Evolutionary conservation across 2,113 vertebrate species (phyloP), one percentile per base, ranked within the genome.

Genomic region (Pipa parva): DNA sequence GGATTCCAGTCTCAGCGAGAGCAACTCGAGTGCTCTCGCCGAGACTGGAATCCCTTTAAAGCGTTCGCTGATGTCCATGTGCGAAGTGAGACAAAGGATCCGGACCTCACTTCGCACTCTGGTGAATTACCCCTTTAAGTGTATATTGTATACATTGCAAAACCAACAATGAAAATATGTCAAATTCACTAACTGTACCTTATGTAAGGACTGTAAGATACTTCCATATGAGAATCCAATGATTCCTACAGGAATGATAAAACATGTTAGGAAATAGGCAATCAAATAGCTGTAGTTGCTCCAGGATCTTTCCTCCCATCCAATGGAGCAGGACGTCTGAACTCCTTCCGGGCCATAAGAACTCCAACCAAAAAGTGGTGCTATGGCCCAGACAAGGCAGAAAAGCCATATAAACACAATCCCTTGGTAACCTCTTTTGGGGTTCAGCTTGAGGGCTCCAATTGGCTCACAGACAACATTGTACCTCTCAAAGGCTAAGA

Each of bases 261-360:
- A 79, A 68, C 86, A 84, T 42, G 81, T 22, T 18, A 82, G 26
- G 5, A 85, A 87, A 74, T 88, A 89, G 51, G 77, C 18, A 71
- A 83, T 78, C 37, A 85, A 78, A 33, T 83, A 88, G 62, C 79
- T 89, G 77, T 85, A 89, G 79, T 78, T 84, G 57, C 15, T 59
- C 77, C 58, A 70, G 2, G 81, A 85, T 50, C 81, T 70, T 60
- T 85, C 76, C 74, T 83, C 80, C 75, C 64, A 87, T 27, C 75
- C 75, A 75, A 87, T 63, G 4, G 82, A 86, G 63, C 83, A 87
- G 20, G 79, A 88, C 5, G 77, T 85, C 74, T 78, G 79, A 20
- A 88, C 63, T 6, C 80, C 78, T 76, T 87, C 72, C 0, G 80
- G 81, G 4, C 80, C 76, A 7, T 81, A 85, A 4, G 81, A 80